A percentile compares a stretch with the other conserved stretches of the same genome.
Conservation (phyloP, 2,888 invertebrate species). For the Diogma glabrata region DNA sequence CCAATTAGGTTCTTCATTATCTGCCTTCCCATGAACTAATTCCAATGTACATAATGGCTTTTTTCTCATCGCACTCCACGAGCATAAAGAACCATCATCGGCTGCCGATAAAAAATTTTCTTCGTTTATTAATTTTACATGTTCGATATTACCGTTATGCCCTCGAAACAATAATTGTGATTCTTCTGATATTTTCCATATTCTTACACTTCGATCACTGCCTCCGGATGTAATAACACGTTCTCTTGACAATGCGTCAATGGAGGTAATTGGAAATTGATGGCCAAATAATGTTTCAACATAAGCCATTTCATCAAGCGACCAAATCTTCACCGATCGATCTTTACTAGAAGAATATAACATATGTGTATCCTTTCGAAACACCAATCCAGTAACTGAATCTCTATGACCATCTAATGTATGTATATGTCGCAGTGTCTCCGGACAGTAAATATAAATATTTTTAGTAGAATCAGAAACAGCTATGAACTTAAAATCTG, state of each 20-base stretch:
- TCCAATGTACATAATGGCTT: conserved; percentile 61
- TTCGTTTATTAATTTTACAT: conserved; percentile 82
- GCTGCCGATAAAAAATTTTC: conserved; percentile 87
- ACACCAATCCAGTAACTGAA: conserved; percentile 62
- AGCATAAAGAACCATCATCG: conserved; percentile 73
- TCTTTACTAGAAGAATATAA: conserved; percentile 71
- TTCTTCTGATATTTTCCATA: conserved; percentile 97
- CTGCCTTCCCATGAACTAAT: conserved; percentile 61
- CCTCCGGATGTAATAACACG: conserved; percentile 84
- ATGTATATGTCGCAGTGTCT: conserved; percentile 61
- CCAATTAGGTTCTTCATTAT: conserved; percentile 69
- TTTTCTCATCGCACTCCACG: conserved; percentile 79
- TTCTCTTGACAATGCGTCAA: conserved; percentile 79
- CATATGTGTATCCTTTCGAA: conserved; percentile 74
- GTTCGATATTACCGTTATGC: conserved; percentile 71
- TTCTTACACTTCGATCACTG: conserved; percentile 69
- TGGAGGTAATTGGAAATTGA: conserved; percentile 70
- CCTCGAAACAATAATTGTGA: conserved; percentile 92
- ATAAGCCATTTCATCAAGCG: conserved; percentile 89
- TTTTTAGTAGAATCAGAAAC: conserved; percentile 55
- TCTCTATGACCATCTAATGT: conserved; percentile 72
- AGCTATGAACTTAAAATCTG: conserved; percentile 71
- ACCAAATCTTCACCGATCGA: conserved; percentile 86
- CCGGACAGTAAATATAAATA: conserved; percentile 76
- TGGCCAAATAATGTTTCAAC: conserved; percentile 91